Evolutionary conservation across 2,113 vertebrate species (phyloP), one percentile per base, ranked within the genome.

Genomic region (Rattus rattus): DNA sequence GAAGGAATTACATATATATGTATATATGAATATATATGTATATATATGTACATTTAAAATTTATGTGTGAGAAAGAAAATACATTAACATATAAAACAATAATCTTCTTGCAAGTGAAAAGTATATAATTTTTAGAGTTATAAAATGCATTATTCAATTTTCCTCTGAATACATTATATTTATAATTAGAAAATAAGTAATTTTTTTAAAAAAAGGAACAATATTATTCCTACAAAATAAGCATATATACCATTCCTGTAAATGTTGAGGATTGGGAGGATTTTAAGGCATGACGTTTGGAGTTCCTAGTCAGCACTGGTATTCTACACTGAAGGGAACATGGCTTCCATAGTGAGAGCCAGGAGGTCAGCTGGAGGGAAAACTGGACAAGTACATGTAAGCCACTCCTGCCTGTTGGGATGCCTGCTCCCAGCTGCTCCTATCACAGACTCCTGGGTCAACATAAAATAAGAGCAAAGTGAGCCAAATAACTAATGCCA

Each of bases 141-240:
- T 22, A 93, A 56, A 94, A 69, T 83, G 54, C 12, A 52, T 80
- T 95, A 43, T 76, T 90, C 17, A 80, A 86, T 65, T 88, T 96
- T 92, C 33, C 67, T 43, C 49, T 85, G 54, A 85, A n/a, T 95
- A 72, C 89, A 63, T 89, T 95, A 52, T 89, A 63, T 86, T 92
- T 83, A 76, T 87, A 93, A 59, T 89, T 47, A 89, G 2, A 85
- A 88, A 93, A 92, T 52, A 93, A 67, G 39, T 75, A 75, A 81
- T 43, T 54, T 56, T 59, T 52, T 76, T 65, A 6, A 61, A n/a
- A 61, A 91, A 85, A 1, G 7, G 76, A 89, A 85, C 7, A 70
- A 5, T 28, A 83, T 91, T 85, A 95, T 95, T 72, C 6, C 8
- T 90, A 47, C 7, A 65, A 76, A 86, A 30, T 73, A 70, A 86